Percentiles rank a stretch among this genome's conserved stretches.
Conservation (phyloP, 2,888 invertebrate genomes). For the Cistogaster globosa region DNA sequence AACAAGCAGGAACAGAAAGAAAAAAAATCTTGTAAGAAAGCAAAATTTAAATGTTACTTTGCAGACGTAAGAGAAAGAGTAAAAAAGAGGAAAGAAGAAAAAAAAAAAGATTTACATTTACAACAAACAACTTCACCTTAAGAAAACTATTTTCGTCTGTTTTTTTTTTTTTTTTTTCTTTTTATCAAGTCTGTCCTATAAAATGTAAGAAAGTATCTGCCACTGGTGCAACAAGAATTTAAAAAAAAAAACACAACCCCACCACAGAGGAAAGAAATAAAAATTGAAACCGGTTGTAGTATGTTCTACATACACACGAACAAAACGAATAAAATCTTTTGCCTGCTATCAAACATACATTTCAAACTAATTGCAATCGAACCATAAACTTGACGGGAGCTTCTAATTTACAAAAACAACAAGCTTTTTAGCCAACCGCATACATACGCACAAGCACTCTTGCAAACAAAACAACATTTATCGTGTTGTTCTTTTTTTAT, state of each 20-base stretch:
- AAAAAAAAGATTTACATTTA: constrained; percentile 58
- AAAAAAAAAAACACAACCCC: neutral
- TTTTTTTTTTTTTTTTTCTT: constrained; percentile 11
- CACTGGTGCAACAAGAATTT: constrained; percentile 1
- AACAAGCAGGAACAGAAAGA: constrained; percentile 71
- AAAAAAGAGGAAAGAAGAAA: constrained; percentile 20
- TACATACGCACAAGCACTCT: neutral
- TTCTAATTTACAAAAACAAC: constrained; percentile 53
- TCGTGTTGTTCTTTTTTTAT: constrained; percentile 27
- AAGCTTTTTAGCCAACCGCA: neutral
- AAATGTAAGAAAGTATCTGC: constrained; percentile 48
- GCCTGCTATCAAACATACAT: neutral
- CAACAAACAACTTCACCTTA: constrained; percentile 44
- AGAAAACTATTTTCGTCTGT: neutral
- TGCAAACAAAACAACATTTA: constrained; percentile 7
- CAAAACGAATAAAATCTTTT: too few species aligned
- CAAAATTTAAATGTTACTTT: constrained; percentile 47
- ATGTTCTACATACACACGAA: constrained; percentile 51
- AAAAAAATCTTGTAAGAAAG: constrained; percentile 67
- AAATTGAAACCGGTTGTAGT: constrained; percentile 63
- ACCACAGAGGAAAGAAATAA: constrained; percentile 9
- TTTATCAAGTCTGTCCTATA: constrained; percentile 17
- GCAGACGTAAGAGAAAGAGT: neutral
- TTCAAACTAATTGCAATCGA: constrained; percentile 41
- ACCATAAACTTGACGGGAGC: constrained; percentile 41